Conservation (phyloP, 1,140 invertebrate species). For the Sipha flava region DNA sequence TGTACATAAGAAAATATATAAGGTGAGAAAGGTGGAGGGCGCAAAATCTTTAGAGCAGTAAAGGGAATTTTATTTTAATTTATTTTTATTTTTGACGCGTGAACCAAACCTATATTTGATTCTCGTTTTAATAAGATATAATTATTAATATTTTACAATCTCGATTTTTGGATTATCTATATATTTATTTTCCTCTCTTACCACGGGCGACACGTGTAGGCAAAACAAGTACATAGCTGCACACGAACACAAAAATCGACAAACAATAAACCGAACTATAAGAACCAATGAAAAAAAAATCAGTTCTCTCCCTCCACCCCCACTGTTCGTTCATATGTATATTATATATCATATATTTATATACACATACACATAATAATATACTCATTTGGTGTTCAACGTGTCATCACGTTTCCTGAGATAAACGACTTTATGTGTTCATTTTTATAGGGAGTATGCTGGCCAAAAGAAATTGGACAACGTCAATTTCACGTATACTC, state of each 20-base stretch:
- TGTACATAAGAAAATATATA: constrained; percentile 20
- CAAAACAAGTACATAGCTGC: neutral
- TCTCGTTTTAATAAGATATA: no score
- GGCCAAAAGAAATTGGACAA: constrained; percentile 62
- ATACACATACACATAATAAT: neutral
- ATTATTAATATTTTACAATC: no score
- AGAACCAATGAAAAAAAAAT: neutral
- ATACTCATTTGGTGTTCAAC: neutral
- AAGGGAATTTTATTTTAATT: no score
- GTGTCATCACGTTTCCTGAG: no score
- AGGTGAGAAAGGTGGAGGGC: constrained; percentile 31
- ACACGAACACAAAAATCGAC: neutral
- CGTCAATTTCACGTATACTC: constrained; percentile 47
- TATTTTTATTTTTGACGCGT: neutral
- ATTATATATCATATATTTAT: no score
- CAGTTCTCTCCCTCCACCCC: neutral
- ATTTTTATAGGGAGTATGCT: constrained; percentile 51
- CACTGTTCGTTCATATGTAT: no score
- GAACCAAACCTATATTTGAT: no score
- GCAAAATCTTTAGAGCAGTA: no score
- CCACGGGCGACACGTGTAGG: neutral
- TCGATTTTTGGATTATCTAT: no score
- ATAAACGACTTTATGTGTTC: no score
- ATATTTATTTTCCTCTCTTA: neutral
- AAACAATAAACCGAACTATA: neutral